phyloP scores from a whole-genome alignment of 2,888 invertebrate species.

The Lithophane leautieri region DNA sequence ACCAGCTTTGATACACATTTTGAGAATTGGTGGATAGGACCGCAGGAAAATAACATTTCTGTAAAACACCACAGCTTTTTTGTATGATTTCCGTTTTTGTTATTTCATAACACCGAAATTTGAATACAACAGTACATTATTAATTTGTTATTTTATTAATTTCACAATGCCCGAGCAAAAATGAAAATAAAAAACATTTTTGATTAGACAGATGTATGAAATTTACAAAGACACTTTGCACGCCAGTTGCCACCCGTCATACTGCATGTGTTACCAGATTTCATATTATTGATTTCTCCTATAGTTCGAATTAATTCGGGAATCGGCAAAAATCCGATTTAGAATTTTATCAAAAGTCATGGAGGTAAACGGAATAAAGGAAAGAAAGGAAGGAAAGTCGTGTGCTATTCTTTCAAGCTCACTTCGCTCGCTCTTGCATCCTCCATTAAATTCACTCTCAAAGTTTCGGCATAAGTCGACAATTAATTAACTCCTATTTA shows the following conservation, averaged over 20 bases:
- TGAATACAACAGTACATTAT: constrained; percentile 14
- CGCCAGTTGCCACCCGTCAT: constrained; percentile 44
- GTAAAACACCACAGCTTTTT: constrained; percentile 27
- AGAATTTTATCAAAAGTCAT: background rate
- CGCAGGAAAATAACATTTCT: constrained; percentile 64
- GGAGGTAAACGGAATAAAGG: no score
- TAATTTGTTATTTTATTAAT: constrained; percentile 14
- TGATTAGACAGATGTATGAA: constrained; percentile 34
- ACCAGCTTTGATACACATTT: constrained; percentile 80
- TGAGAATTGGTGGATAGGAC: constrained; percentile 60
- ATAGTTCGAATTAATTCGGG: background rate
- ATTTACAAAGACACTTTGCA: constrained; percentile 36
- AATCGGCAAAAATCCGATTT: background rate
- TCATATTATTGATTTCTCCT: background rate
- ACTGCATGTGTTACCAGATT: constrained; percentile 35
- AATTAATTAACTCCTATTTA: no score
- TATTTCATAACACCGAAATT: constrained; percentile 38
- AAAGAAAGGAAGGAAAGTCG: no score
- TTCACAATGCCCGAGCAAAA: constrained; percentile 32
- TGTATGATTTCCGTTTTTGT: constrained; percentile 8
- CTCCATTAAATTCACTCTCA: no score
- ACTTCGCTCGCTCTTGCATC: no score
- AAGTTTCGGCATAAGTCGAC: background rate
- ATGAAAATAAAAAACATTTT: constrained; percentile 54
- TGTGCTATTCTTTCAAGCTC: background rate